Evolutionary conservation across 2,797 vertebrate species (phyloP), one percentile per base, ranked within the genome.

Genomic region (Nyctalus aviator): DNA sequence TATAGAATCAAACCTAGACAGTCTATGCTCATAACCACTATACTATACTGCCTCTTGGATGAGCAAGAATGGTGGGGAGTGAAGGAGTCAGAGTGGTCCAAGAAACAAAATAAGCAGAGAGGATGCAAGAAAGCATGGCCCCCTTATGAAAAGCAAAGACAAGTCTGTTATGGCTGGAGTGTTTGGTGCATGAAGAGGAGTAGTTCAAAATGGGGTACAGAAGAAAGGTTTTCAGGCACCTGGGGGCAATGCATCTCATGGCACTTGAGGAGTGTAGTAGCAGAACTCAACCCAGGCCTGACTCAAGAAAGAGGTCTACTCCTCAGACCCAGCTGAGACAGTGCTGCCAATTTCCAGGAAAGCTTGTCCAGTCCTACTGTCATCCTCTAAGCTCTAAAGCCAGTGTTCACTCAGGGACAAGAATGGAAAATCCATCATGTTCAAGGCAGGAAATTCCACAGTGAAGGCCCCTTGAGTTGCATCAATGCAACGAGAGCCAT

Each of bases 391-490:
- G 44, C 93, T 37, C 71, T 62, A 50, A 86, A 72, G 72, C 3
- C 5, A n/a, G 77, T 92, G 71, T 92, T 96, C 92, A 94, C 94
- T 76, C 5, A 2, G 84, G 91, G 91, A 93, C 86, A 96, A 93
- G 88, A 95, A 96, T 95, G 95, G 95, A 95, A 97, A 97, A 97
- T 93, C 30, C 84, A 96, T 97, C 95, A 95, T 82, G 87, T 64
- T 93, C 32, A 72, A 90, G 66, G 89, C 95, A 96, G 96, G 97
- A 97, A 97, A 97, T 97, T 97, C 96, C 97, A 97, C 82, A 96
- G 92, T 82, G 93, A 97, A 96, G 95, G 41, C 76, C 93, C 90
- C 88, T 93, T 86, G 88, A 94, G 66, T 78, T 41, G 79, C 59
- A 95, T 82, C 90, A 37, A n/a, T 64, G 66, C 20, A 57, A 41